Evolutionary conservation across 2,113 vertebrate species (phyloP).

Genomic region (Micronycteris hirsuta): DNA sequence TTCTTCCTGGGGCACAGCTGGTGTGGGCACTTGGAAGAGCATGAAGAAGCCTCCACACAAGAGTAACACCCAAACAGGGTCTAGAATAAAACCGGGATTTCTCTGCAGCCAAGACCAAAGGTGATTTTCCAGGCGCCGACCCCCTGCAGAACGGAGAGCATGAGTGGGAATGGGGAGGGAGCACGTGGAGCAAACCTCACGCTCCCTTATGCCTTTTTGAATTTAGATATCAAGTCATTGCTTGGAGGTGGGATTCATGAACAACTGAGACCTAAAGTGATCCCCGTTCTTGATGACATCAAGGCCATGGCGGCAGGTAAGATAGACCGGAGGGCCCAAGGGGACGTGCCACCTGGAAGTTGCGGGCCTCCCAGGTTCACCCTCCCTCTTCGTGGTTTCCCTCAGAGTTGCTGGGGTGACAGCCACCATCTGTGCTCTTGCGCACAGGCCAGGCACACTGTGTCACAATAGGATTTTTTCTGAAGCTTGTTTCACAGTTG

Average conservation of each 20-base stretch:
- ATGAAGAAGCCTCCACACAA: background rate
- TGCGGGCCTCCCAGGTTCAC: fast-evolving
- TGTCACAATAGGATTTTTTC: background rate
- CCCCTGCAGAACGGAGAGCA: fast-evolving
- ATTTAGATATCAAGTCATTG: conserved; percentile 87
- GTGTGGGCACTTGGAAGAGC: too few species aligned
- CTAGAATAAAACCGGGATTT: background rate
- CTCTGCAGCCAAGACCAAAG: background rate
- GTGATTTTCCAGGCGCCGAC: fast-evolving
- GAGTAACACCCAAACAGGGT: fast-evolving
- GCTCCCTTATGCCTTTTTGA: background rate
- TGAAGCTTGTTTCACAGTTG: background rate
- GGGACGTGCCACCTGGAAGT: fast-evolving
- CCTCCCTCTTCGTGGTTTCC: too few species aligned
- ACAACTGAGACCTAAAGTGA: conserved; percentile 85
- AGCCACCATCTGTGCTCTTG: too few species aligned
- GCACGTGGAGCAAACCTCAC: background rate
- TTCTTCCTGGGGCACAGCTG: background rate
- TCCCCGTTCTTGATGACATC: conserved; percentile 85
- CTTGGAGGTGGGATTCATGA: conserved; percentile 87
- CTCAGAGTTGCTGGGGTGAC: background rate
- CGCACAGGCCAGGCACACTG: background rate
- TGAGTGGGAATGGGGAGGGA: fast-evolving
- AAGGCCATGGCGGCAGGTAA: conserved; percentile 90
- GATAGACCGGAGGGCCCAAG: fast-evolving